Evolutionary conservation across 2,888 invertebrate species (phyloP).

Genomic region (Brenthis hecate): DNA sequence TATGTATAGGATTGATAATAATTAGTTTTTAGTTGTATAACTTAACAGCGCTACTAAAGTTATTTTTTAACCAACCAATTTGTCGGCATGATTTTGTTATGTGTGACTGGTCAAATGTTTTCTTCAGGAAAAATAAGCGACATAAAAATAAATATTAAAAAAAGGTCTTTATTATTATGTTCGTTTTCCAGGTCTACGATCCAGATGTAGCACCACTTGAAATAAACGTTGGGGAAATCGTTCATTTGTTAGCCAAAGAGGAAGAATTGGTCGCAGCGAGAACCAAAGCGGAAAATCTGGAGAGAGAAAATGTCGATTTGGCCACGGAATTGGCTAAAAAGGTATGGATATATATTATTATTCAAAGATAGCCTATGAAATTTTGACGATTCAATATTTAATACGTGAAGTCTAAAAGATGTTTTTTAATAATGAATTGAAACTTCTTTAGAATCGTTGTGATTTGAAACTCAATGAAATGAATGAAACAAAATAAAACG

Average conservation of each 20-base stretch:
- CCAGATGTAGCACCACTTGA: slow-evolving; percentile 93
- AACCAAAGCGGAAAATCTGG: slow-evolving; percentile 92
- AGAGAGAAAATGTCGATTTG: slow-evolving; percentile 94
- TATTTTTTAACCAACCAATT: too few relatives aligned
- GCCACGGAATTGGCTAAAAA: slow-evolving; percentile 93
- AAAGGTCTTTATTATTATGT: background rate
- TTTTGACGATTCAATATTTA: slow-evolving; percentile 9
- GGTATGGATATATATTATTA: slow-evolving; percentile 52
- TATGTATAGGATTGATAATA: too few relatives aligned
- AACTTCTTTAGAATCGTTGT: too few relatives aligned
- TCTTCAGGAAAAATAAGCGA: background rate
- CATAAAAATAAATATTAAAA: too few relatives aligned
- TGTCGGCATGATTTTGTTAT: too few relatives aligned
- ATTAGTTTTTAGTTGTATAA: too few relatives aligned
- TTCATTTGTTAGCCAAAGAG: slow-evolving; percentile 95
- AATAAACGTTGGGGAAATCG: slow-evolving; percentile 95
- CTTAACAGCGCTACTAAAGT: too few relatives aligned
- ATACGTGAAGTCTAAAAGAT: background rate
- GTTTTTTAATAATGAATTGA: background rate
- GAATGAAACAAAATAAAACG: too few relatives aligned
- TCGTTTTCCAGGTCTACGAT: slow-evolving; percentile 80
- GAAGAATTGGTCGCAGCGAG: slow-evolving; percentile 94
- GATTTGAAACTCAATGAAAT: too few relatives aligned
- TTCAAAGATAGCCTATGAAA: slow-evolving; percentile 1
- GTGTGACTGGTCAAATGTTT: too few relatives aligned